A percentile compares a stretch with the other conserved stretches of the same genome.
phyloP scores from a whole-genome alignment of 2,888 invertebrate species.

The Dendrolimus pini region DNA sequence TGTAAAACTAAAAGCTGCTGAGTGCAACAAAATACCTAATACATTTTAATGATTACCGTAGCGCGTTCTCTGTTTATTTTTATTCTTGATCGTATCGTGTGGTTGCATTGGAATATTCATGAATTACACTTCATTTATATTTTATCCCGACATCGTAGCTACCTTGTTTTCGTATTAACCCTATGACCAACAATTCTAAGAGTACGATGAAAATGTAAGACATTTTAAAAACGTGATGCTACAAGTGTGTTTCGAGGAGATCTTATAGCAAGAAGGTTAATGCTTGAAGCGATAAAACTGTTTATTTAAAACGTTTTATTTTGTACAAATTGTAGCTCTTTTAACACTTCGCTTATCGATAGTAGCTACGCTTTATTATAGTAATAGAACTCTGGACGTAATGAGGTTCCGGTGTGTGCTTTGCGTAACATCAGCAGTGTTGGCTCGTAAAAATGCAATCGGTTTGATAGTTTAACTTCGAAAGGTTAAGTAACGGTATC shows the following conservation, averaged over 20 bases:
- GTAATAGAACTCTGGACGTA: background rate
- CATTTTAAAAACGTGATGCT: background rate
- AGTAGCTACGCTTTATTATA: background rate
- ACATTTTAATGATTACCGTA: background rate
- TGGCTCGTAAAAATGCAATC: no score
- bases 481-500: no score
- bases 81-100: background rate
- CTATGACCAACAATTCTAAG: background rate
- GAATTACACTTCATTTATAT: background rate
- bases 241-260: background rate
- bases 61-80: background rate
- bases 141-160: background rate
- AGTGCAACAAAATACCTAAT: background rate
- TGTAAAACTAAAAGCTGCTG: background rate
- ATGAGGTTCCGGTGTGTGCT: background rate
- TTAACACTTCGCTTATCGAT: background rate
- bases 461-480: no score
- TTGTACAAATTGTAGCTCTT: background rate
- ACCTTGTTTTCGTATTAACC: background rate
- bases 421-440: background rate
- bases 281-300: background rate
- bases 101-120: background rate
- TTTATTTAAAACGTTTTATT: background rate
- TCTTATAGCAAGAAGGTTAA: background rate
- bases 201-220: background rate